A percentile compares a stretch with the other conserved stretches of the same genome.
Evolutionary conservation across 30 jellyfish, hydroid and myxozoan species (phyloP).

Genomic region (Aurelia coerulea): DNA sequence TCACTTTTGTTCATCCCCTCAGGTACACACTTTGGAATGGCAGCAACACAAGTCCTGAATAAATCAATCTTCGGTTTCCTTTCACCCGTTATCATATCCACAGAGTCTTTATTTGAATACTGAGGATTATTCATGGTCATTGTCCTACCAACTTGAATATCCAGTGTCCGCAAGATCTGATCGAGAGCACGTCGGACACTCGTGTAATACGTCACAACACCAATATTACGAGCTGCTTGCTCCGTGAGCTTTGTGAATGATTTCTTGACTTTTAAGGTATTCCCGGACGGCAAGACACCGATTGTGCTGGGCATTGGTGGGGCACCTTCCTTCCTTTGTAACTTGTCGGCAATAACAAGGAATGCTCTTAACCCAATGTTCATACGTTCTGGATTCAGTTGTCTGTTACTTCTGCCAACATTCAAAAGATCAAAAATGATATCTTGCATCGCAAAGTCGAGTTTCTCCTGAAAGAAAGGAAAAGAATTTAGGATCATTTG

Average conservation of each 20-base stretch:
- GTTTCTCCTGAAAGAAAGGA: slow-evolving; percentile 85
- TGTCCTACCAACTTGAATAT: slow-evolving; percentile 89
- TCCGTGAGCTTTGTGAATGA: slow-evolving; percentile 95
- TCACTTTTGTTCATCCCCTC: slow-evolving; percentile 97
- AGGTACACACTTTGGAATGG: slow-evolving; percentile 98
- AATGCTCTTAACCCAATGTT: slow-evolving; percentile 97
- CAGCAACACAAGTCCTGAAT: slow-evolving; percentile 98
- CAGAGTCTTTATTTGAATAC: slow-evolving; percentile 88
- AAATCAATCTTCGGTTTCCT: slow-evolving; percentile 94
- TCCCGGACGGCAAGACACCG: slow-evolving; percentile 97
- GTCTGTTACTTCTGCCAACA: slow-evolving; percentile 89
- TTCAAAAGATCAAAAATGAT: slow-evolving; percentile 90
- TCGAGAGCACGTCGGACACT: slow-evolving; percentile 97
- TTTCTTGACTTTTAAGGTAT: slow-evolving; percentile 92
- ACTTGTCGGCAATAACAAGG: slow-evolving; percentile 94
- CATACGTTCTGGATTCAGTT: slow-evolving; percentile 97
- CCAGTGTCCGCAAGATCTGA: slow-evolving; percentile 87
- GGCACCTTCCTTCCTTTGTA: slow-evolving; percentile 98
- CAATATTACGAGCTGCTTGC: slow-evolving; percentile 98
- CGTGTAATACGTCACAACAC: slow-evolving; percentile 97
- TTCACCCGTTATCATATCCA: slow-evolving; percentile 96
- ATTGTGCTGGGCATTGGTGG: slow-evolving; percentile 99
- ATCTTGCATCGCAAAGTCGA: slow-evolving; percentile 99
- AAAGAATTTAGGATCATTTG: neutral
- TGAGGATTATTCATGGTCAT: slow-evolving; percentile 97